These are phyloP conservation scores for Antechinus flavipes DNA, from an alignment of 2,113 vertebrate genomes.

Conservation along the genomic window DNA sequence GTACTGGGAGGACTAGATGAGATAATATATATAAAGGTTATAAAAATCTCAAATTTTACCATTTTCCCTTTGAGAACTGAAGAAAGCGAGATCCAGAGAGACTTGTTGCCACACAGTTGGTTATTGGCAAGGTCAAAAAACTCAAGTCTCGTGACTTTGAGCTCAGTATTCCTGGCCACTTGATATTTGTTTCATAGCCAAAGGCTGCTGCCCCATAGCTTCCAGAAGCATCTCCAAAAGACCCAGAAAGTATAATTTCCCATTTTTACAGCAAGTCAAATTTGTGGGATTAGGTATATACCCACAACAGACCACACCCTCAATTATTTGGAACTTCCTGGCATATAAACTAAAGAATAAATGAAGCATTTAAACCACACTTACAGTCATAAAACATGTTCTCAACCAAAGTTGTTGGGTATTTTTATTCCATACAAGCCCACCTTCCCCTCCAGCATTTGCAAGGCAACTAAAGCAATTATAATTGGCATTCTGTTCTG, in stretches of 20 bases:
- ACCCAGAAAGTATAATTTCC: neutral
- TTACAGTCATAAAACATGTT: constrained; percentile 54
- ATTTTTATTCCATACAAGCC: neutral
- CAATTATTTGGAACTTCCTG: constrained; percentile 61
- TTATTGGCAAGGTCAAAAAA: neutral
- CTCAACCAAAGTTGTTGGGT: constrained; percentile 9
- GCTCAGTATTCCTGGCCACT: neutral
- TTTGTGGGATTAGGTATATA: neutral
- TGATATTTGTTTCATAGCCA: neutral
- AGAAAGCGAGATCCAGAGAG: neutral
- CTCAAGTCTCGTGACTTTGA: neutral
- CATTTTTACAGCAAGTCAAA: neutral
- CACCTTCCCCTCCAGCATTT: constrained; percentile 26
- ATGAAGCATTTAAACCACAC: constrained; percentile 50
- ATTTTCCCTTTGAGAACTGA: neutral
- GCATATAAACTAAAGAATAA: constrained; percentile 33
- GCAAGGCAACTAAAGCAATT: constrained; percentile 34
- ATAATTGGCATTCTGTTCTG: constrained; percentile 1
- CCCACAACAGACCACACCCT: constrained; percentile 61
- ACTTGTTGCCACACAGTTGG: neutral
- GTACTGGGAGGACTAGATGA: neutral
- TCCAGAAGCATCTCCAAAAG: neutral
- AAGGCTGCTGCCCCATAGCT: neutral
- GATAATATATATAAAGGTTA: neutral
- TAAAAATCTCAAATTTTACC: neutral